Conservation (phyloP, 2,888 invertebrate species). For the Cecidostiba fungosa region DNA sequence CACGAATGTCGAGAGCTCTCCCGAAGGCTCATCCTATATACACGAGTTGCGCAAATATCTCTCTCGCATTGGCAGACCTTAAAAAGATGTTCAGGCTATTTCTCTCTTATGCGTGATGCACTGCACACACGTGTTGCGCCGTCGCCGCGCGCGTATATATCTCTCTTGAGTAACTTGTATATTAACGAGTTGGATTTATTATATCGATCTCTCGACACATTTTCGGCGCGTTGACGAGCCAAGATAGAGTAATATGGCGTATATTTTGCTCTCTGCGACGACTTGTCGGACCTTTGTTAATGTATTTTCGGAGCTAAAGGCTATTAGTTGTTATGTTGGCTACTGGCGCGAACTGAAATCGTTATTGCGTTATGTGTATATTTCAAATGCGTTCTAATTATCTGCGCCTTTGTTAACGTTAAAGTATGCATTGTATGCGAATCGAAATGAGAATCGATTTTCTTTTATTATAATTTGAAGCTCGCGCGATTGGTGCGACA, state of each 20-base stretch:
- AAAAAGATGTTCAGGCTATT: background rate
- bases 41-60: constrained; percentile 44
- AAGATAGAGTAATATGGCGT: background rate
- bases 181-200: constrained; percentile 14
- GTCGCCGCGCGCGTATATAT: background rate
- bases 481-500: background rate
- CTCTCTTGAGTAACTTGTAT: background rate
- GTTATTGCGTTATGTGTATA: background rate
- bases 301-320: background rate
- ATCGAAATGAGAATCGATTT: background rate
- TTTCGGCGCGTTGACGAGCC: background rate
- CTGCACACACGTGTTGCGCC: constrained; percentile 7
- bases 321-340: background rate
- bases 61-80: background rate
- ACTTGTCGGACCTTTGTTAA: background rate
- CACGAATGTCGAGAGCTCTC: constrained; percentile 40
- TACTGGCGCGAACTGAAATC: background rate
- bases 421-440: background rate
- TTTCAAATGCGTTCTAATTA: background rate
- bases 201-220: background rate
- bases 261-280: background rate
- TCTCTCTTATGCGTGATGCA: background rate
- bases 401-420: background rate
- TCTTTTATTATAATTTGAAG: background rate
- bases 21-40: background rate